Conservation (phyloP, 2,797 vertebrate species). For the Bradypodion ventrale region DNA sequence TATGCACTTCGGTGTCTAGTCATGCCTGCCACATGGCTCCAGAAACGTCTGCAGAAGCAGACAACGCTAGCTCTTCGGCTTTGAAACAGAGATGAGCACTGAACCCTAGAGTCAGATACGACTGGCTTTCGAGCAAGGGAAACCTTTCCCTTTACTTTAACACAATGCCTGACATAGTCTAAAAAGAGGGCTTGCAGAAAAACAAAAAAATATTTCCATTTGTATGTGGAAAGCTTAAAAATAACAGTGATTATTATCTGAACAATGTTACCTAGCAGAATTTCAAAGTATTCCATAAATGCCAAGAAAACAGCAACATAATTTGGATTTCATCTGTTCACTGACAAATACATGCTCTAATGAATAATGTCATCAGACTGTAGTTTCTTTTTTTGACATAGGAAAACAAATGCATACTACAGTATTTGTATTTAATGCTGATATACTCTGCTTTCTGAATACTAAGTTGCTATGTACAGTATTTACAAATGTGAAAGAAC, state of each 20-base stretch:
- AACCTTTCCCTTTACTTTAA: too few relatives aligned
- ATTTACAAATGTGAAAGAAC: constrained; percentile 75
- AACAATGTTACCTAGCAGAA: constrained; percentile 41
- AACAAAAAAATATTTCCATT: too few relatives aligned
- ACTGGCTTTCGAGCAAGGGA: too few relatives aligned
- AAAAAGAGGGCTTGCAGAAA: not conserved
- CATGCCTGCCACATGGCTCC: too few relatives aligned
- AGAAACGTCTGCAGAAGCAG: too few relatives aligned
- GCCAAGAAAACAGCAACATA: constrained; percentile 23
- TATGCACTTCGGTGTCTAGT: too few relatives aligned
- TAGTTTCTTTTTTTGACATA: constrained; percentile 65
- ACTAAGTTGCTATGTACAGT: constrained; percentile 72
- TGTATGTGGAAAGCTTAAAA: not conserved
- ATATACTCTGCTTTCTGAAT: constrained; percentile 67
- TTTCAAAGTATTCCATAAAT: constrained; percentile 57
- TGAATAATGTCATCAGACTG: constrained; percentile 67
- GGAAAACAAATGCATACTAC: constrained; percentile 71
- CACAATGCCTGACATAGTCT: not conserved
- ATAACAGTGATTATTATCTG: constrained; percentile 20
- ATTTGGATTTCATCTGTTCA: constrained; percentile 59
- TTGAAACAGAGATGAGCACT: too few relatives aligned
- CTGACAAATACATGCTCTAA: constrained; percentile 53
- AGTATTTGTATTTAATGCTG: constrained; percentile 73
- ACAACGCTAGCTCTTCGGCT: too few relatives aligned
- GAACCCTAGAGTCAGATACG: too few relatives aligned